Evolutionary conservation across 2,888 invertebrate genomes (phyloP), one percentile per base, ranked within the genome.

Genomic region (Limenitis camilla): DNA sequence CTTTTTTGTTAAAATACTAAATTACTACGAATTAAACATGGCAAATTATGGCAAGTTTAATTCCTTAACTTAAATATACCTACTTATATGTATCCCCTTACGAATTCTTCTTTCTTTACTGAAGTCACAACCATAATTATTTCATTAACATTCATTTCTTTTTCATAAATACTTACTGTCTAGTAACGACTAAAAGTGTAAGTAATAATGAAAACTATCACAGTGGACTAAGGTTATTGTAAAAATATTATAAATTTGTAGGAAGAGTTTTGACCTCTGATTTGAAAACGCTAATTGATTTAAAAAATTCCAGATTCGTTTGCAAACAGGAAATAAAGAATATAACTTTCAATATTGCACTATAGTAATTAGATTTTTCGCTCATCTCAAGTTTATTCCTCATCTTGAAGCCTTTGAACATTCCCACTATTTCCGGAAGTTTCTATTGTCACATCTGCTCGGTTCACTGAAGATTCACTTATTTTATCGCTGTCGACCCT

Each of bases 31-130:
- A 81, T 82, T 78, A 84, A 84, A 82, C 84, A 83, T 83, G 79
- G 81, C 81, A 69, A 69, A 59, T 57, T 77, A 85, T 85, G 86
- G 86, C 81, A 78, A 76, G 84, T 83, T 84, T 81, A 84, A 84
- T 81, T 81, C 78, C 61, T 66, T 71, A 67, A 60, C 60, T 62
- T 57, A 59, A 56, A 56, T 47, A 49, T 53, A 38, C 30, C 41
- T 46, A 41, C 19, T 9, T 10, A 38, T 11, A 49, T 31, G 46
- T 38, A 35, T 33, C 32, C 39, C 39, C 42, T 19, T 39, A 51
- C n/a, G 42, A 51, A 36, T 47, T 40, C 38, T 42, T 47, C 27
- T 10, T 40, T 11, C 40, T 19, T 36, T 44, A 38, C 41, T 38
- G 44, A 48, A 41, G 38, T 57, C 54, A 57, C 57, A 57, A 57